phyloP scores from a whole-genome alignment of 2,888 invertebrate genomes.

The Leptopilina drosophilae region DNA sequence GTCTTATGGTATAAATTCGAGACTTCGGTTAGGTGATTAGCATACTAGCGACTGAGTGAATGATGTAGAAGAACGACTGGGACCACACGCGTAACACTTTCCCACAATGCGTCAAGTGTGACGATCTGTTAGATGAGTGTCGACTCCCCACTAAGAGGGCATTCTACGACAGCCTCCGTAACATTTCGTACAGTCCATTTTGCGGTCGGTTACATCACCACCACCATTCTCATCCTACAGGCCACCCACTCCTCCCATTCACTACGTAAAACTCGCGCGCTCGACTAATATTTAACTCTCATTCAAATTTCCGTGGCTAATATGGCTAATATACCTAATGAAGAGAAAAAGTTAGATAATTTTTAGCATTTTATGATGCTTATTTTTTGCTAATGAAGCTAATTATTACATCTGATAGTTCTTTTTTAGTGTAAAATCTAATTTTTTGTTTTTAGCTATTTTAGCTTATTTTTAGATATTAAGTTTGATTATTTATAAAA shows the following conservation, averaged over 20 bases:
- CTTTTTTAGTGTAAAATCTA: too few relatives aligned
- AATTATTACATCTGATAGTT: too few relatives aligned
- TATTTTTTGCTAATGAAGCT: too few relatives aligned
- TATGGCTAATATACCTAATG: too few relatives aligned
- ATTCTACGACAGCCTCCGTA: slow-evolving; percentile 33
- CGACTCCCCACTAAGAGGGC: slow-evolving; percentile 14
- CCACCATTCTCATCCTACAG: slow-evolving; percentile 46
- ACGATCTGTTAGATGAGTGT: slow-evolving; percentile 40
- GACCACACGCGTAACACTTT: slow-evolving; percentile 34
- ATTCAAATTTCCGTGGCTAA: too few relatives aligned
- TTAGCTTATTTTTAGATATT: too few relatives aligned
- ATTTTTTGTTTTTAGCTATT: too few relatives aligned
- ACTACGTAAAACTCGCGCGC: neutral
- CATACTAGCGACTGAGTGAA: neutral
- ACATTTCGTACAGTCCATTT: slow-evolving; percentile 16
- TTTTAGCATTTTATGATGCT: too few relatives aligned
- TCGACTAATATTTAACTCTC: neutral
- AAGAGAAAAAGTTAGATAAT: too few relatives aligned
- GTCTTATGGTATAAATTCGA: too few relatives aligned
- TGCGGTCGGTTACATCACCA: neutral
- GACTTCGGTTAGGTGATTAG: too few relatives aligned
- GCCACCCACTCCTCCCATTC: slow-evolving; percentile 53
- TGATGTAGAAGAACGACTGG: neutral
- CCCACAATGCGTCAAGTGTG: slow-evolving; percentile 37
- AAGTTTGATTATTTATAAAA: too few relatives aligned